Percentiles rank a stretch among this genome's conserved stretches.
phyloP scores from a whole-genome alignment of 2,113 vertebrate species.

The Tychaedon coryphoeus region DNA sequence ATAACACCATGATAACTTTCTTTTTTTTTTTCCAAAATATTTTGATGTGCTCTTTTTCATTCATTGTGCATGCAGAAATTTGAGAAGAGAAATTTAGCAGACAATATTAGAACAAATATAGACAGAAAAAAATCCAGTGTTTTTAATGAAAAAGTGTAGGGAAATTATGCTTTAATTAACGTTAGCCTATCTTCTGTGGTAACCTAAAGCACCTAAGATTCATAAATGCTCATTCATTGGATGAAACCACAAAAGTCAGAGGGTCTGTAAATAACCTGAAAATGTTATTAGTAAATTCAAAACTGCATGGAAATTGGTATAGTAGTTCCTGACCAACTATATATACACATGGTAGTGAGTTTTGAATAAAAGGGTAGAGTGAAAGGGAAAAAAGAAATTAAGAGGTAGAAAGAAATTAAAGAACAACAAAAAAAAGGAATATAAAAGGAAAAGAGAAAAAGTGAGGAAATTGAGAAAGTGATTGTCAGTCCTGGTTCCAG shows the following conservation, averaged over 20 bases:
- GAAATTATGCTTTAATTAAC: not conserved
- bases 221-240: rapidly evolving
- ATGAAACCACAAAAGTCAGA: not conserved
- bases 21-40: too few relatives aligned
- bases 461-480: not conserved
- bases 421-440: not conserved
- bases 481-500: not conserved
- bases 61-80: not conserved
- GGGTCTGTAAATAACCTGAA: not conserved
- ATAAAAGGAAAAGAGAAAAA: not conserved
- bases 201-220: not conserved
- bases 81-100: not conserved
- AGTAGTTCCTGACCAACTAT: not conserved
- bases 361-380: not conserved
- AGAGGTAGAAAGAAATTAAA: not conserved
- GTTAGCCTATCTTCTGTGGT: not conserved
- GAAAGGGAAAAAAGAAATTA: not conserved
- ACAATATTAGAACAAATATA: not conserved
- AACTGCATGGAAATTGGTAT: not conserved
- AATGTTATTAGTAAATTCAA: not conserved
- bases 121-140: not conserved
- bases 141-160: not conserved
- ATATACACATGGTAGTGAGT: not conserved
- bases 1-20: not conserved
- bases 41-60: not conserved